These are phyloP conservation scores for Brachystomella parvula DNA, from an alignment of 1,140 invertebrate genomes.

Conservation along the genomic window DNA sequence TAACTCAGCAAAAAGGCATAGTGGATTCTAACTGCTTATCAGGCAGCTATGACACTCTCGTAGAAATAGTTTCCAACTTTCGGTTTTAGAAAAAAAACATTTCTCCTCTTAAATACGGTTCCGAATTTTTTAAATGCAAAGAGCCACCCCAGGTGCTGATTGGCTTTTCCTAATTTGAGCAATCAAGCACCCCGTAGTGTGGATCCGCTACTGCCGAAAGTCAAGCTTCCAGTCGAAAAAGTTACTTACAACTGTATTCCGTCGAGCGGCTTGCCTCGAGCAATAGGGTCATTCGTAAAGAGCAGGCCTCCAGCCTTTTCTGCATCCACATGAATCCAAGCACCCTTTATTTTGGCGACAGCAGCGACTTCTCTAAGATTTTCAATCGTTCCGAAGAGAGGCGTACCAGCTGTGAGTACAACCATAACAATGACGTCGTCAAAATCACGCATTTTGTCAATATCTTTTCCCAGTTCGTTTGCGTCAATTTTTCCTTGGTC, in stretches of 20 bases:
- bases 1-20: too few species aligned
- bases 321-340: slow-evolving; percentile 41
- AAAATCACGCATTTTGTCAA: neutral
- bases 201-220: slow-evolving; percentile 29
- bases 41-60: too few species aligned
- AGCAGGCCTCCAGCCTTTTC: slow-evolving; percentile 86
- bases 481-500: neutral
- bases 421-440: neutral
- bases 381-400: slow-evolving; percentile 10
- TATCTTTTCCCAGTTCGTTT: neutral
- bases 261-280: too few species aligned
- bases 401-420: slow-evolving; percentile 17
- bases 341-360: neutral
- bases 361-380: neutral
- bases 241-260: slow-evolving; percentile 45
- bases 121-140: too few species aligned
- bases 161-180: too few species aligned
- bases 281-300: slow-evolving; percentile 66
- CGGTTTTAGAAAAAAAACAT: too few species aligned
- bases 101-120: too few species aligned
- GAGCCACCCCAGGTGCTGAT: too few species aligned
- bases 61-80: too few species aligned
- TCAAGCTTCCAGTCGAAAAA: slow-evolving; percentile 62
- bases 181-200: neutral
- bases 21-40: too few species aligned